Base-by-base conservation (phyloP, 2,113 vertebrate species). In the Ailurus styani region DNA sequence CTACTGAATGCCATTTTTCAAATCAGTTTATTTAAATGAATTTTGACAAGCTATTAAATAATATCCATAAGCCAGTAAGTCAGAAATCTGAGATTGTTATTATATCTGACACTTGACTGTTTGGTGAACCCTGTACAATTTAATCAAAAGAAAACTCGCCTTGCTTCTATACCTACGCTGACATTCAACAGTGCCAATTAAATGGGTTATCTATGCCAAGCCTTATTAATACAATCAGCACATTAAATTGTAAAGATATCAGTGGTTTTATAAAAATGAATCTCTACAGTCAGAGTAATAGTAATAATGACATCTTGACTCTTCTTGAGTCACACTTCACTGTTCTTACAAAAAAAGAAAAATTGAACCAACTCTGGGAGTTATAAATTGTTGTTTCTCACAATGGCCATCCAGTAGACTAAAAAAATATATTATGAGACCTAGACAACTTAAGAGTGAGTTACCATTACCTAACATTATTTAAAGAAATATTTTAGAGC, bases 11-110 rank as follows among this genome's bases (percentile, higher is more conserved):
- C 0, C 75, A 88, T 95, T 96, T 98, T 92, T 96, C 47, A 97
- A 66, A 97, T 90, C 45, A 78, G 29, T n/a, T 13, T 5, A 85
- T 40, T 83, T 77, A 97, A 97, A 96, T 95, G 47, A 93, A 60
- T 97, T 98, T 93, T 97, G 97, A 98, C 94, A 98, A 90, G 45
- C 27, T 93, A 72, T 96, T 98, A 98, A 97, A 97, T 87, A 98
- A 97, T 87, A 77, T 31, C 47, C 55, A 85, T 60, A 97, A 98
- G 87, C 20, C 73, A 75, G 34, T 81, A 88, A 97, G 52, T 97
- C 93, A 97, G 87, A 93, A 98, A 66, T 17, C 75, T 62, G 57
- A 93, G 72, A 95, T n/a, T 82, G 42, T 91, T 96, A 98, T 95
- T 97, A 87, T 60, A 95, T 97, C 72, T 0, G 77, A 98, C 97